phyloP scores from a whole-genome alignment of 2,797 vertebrate genomes.

The Triplophysa bombifrons region DNA sequence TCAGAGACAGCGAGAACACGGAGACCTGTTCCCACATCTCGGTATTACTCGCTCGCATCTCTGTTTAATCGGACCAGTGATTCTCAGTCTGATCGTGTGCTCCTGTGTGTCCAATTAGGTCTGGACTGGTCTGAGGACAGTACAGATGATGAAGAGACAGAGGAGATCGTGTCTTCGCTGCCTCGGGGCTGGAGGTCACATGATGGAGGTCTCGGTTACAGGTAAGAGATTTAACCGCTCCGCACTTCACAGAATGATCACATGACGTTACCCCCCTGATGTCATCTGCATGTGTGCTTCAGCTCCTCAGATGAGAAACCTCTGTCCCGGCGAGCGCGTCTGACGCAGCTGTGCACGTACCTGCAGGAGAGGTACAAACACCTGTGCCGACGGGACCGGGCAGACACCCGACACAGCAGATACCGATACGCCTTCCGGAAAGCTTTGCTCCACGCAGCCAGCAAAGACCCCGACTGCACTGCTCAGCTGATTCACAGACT shows the following conservation, averaged over 20 bases:
- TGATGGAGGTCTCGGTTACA: slow-evolving; percentile 80
- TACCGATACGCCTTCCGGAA: slow-evolving; percentile 92
- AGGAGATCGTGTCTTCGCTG: slow-evolving; percentile 83
- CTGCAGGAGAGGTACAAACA: slow-evolving; percentile 98
- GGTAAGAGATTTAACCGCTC: slow-evolving; percentile 63
- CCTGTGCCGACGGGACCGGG: slow-evolving; percentile 96
- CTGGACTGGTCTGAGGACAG: slow-evolving; percentile 99
- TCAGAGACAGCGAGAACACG: slow-evolving; percentile 87
- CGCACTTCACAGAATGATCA: not conserved
- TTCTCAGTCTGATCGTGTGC: not conserved
- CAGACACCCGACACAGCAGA: slow-evolving; percentile 90
- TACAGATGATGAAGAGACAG: slow-evolving; percentile 85
- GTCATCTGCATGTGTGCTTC: not conserved
- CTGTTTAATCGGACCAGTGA: not conserved
- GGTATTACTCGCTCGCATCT: slow-evolving; percentile 73
- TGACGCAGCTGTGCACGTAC: slow-evolving; percentile 95
- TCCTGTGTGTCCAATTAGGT: slow-evolving; percentile 72
- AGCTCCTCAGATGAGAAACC: slow-evolving; percentile 82
- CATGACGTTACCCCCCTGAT: not conserved
- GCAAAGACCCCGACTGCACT: slow-evolving; percentile 86
- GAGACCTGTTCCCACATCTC: slow-evolving; percentile 95
- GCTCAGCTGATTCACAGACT: slow-evolving; percentile 89
- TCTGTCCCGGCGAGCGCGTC: slow-evolving; percentile 85
- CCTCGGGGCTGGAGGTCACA: slow-evolving; percentile 86
- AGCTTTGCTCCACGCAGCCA: slow-evolving; percentile 93